A percentile compares a stretch with the other conserved stretches of the same genome.
Evolutionary conservation across 2,888 invertebrate genomes (phyloP).

Genomic region (Ptychoptera contaminata): DNA sequence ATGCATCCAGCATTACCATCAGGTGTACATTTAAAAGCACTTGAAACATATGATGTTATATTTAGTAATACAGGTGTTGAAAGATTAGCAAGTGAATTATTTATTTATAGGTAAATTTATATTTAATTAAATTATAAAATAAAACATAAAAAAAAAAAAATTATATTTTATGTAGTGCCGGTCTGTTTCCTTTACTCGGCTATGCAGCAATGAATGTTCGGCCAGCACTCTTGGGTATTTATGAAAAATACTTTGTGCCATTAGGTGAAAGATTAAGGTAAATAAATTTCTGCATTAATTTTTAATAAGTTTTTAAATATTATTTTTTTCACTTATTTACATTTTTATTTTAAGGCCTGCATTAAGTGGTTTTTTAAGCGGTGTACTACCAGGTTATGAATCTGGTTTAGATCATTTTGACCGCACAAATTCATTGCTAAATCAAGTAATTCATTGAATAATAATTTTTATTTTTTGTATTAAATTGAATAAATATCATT

Average conservation of each 20-base stretch:
- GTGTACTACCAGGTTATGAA: conserved; percentile 74
- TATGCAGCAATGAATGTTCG: conserved; percentile 84
- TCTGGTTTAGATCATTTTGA: conserved; percentile 73
- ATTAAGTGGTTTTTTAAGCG: conserved; percentile 72
- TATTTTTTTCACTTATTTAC: no score
- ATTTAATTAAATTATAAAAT: background rate
- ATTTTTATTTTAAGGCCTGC: conserved; percentile 41
- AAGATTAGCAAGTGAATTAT: conserved; percentile 62
- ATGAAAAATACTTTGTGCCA: conserved; percentile 78
- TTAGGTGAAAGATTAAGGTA: conserved; percentile 40
- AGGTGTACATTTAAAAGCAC: conserved; percentile 79
- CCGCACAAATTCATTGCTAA: conserved; percentile 35
- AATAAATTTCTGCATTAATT: background rate
- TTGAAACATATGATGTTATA: conserved; percentile 82
- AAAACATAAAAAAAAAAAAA: background rate
- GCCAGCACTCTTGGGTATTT: conserved; percentile 62
- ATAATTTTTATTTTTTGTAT: conserved; percentile 20
- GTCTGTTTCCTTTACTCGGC: conserved; percentile 75
- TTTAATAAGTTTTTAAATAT: background rate
- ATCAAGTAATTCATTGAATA: conserved; percentile 14
- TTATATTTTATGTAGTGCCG: conserved; percentile 30
- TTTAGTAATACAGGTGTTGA: conserved; percentile 77
- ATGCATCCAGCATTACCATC: conserved; percentile 84
- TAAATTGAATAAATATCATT: conserved; percentile 29
- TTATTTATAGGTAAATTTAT: conserved; percentile 55